A percentile compares a stretch with the other conserved stretches of the same genome.
These are phyloP conservation scores for Gallinago media DNA, from an alignment of 2,113 vertebrate genomes.

Conservation along the genomic window DNA sequence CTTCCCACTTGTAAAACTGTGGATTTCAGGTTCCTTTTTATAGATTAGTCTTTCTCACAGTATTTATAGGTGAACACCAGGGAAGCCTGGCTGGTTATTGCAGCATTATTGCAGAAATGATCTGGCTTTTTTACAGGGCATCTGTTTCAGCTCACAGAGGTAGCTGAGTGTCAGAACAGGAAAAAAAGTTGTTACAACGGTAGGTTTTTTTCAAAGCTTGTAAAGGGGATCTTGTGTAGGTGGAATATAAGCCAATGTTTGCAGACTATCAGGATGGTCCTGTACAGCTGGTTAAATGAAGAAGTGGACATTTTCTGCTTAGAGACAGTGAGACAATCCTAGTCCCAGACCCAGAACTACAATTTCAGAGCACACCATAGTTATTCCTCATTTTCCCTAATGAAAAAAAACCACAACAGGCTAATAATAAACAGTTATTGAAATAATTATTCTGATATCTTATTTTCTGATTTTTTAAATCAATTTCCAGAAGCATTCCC, in stretches of 20 bases:
- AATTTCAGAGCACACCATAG: neutral
- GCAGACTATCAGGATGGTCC: neutral
- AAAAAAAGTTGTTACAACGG: neutral
- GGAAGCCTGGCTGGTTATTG: neutral
- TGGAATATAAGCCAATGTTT: neutral
- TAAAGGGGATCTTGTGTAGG: neutral
- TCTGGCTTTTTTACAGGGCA: neutral
- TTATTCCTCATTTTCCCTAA: neutral
- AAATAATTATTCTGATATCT: neutral
- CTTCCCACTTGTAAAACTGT: neutral
- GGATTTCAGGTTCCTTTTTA: neutral
- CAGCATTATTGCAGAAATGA: neutral
- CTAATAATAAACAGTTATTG: neutral
- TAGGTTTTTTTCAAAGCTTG: neutral
- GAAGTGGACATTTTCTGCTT: neutral
- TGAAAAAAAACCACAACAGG: rapidly evolving
- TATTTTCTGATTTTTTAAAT: neutral
- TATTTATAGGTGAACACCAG: neutral
- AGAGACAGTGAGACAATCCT: neutral
- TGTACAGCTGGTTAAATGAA: neutral
- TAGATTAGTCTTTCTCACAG: neutral
- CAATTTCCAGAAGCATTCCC: neutral
- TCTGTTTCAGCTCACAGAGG: neutral
- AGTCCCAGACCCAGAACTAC: neutral
- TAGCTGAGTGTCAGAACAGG: neutral